These are phyloP conservation scores for Pteropus alecto DNA, from an alignment of 2,113 vertebrate species.

Conservation along the genomic window DNA sequence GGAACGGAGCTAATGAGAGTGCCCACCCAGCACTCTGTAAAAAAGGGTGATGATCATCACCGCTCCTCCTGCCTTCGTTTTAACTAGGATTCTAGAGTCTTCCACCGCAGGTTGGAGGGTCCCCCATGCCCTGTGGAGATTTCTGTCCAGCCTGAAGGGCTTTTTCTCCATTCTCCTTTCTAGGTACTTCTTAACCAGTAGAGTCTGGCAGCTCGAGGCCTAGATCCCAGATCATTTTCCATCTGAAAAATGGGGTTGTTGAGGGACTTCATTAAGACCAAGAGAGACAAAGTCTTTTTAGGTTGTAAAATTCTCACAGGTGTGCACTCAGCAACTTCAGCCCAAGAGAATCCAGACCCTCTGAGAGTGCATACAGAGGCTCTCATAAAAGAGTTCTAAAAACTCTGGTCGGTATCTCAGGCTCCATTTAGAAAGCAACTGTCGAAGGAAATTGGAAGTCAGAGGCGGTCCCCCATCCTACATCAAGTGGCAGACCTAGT, in stretches of 20 bases:
- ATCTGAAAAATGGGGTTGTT: neutral
- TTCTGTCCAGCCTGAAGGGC: neutral
- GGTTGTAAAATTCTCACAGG: neutral
- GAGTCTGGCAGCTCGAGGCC: neutral
- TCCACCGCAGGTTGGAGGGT: neutral
- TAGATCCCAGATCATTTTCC: neutral
- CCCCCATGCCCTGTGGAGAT: neutral
- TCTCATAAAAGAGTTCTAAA: neutral
- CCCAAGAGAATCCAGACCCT: neutral
- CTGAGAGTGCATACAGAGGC: neutral
- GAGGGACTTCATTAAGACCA: neutral
- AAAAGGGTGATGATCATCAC: neutral
- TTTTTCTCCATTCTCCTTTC: neutral
- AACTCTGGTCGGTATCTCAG: neutral
- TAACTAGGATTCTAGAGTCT: neutral
- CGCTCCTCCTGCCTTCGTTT: neutral
- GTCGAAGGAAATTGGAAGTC: neutral
- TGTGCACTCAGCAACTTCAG: neutral
- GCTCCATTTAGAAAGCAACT: neutral
- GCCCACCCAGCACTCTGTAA: neutral
- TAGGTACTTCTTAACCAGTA: neutral
- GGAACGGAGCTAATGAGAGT: neutral
- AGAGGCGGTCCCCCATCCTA: neutral
- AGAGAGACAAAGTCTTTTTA: neutral
- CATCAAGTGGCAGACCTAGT: neutral